phyloP scores from a whole-genome alignment of 2,888 invertebrate genomes.

The Aporophyla lueneburgensis region DNA sequence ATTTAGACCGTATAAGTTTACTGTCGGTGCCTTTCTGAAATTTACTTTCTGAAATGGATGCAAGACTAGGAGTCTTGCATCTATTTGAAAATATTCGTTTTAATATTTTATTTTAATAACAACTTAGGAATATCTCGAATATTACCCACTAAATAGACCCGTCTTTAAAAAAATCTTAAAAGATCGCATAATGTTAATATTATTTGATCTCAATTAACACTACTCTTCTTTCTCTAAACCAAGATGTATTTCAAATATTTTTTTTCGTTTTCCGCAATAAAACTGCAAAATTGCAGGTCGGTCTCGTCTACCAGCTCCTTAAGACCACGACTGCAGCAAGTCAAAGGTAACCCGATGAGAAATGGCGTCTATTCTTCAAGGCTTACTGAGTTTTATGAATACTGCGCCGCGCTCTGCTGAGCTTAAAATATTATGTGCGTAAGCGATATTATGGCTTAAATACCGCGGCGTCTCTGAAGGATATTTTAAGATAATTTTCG shows the following conservation, averaged over 20 bases:
- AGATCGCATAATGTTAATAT: background rate
- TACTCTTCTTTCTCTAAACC: background rate
- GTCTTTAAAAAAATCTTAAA: background rate
- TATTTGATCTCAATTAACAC: background rate
- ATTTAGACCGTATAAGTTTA: background rate
- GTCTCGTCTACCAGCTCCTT: conserved; percentile 1
- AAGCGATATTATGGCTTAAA: conserved; percentile 61
- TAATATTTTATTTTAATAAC: no score
- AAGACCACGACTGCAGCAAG: conserved; percentile 37
- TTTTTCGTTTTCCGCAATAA: background rate
- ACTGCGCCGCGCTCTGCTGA: conserved; percentile 42
- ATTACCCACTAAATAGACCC: background rate
- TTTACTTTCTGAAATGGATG: no score
- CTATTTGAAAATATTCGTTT: background rate
- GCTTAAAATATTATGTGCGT: conserved; percentile 67
- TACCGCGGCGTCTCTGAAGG: conserved; percentile 24
- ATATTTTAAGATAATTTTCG: conserved; percentile 59
- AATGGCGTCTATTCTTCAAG: conserved; percentile 49
- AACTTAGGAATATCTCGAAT: background rate
- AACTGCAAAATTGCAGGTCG: conserved; percentile 4
- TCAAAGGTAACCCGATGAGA: conserved; percentile 42
- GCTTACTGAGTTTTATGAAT: conserved; percentile 61
- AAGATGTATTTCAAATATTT: background rate
- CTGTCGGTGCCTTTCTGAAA: background rate
- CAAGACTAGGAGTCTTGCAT: no score